Percentiles rank a stretch among this genome's conserved stretches.
phyloP scores from a whole-genome alignment of 2,797 vertebrate species.

The Astyanax mexicanus region DNA sequence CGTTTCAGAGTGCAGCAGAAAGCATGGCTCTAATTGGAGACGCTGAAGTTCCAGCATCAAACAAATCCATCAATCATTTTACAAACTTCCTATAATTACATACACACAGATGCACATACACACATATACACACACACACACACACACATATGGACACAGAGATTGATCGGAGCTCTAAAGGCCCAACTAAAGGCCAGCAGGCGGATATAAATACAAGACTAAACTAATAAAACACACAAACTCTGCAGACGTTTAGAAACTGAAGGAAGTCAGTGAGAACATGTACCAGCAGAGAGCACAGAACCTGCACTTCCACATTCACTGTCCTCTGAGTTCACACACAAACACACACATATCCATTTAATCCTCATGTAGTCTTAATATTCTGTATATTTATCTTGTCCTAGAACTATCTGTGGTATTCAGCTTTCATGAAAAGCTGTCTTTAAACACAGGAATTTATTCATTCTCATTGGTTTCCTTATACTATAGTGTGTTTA shows the following conservation, averaged over 20 bases:
- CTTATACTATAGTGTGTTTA: no score
- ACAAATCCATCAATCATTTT: constrained; percentile 33
- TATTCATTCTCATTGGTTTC: no score
- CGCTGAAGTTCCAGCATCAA: constrained; percentile 21
- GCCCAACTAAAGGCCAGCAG: neutral
- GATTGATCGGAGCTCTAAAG: constrained; percentile 7
- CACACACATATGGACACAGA: neutral
- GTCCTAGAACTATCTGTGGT: no score
- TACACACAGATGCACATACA: constrained; percentile 4
- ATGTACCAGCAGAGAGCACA: constrained; percentile 26
- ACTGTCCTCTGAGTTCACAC: constrained; percentile 11
- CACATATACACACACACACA: neutral
- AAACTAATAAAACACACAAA: neutral
- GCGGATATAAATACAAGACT: neutral
- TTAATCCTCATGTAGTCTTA: no score
- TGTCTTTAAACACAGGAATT: no score
- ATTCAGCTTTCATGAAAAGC: no score
- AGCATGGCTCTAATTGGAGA: constrained; percentile 28
- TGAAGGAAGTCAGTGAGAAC: neutral
- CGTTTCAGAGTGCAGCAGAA: constrained; percentile 18
- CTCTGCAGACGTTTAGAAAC: neutral
- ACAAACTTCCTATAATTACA: constrained; percentile 30
- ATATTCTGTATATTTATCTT: no score
- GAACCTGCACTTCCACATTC: constrained; percentile 45
- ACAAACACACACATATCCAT: constrained; percentile 22